Base-by-base conservation (phyloP, 2,113 vertebrate genomes). In the Boleophthalmus pectinirostris region DNA sequence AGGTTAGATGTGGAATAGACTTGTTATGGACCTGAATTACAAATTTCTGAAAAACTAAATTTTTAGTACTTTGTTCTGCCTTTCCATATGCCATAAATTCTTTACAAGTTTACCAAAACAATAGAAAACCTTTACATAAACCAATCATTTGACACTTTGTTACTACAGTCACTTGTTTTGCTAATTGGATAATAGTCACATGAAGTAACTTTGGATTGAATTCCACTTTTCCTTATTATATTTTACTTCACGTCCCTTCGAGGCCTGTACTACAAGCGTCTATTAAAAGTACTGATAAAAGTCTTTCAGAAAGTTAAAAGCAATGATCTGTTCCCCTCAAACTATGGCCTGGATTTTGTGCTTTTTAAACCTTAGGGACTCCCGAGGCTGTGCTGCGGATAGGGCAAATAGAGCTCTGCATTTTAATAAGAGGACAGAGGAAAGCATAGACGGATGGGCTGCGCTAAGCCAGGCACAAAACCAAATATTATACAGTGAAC, bases 391-490 rank as follows among this genome's bases (percentile, higher is more conserved):
- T 43, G 38, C 74, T 61, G 58, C 53, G 68, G 56, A 70, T 51
- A 12, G 51, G 35, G 5, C 20, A 0, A 38, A 69, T 57, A 78
- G 72, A 69, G 73, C 70, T 63, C n/a, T 54, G 72, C 70, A 72
- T 84, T 68, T 80, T 71, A 79, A 86, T 79, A 77, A 82, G 68
- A 74, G 64, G 43, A 64, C 12, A 8, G 68, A 45, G 71, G 25
- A 63, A 45, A 25, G 61, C 64, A 66, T 46, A 84, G 79, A 84
- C 77, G 77, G 71, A 85, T 78, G 70, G 43, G 58, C n/a, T 38
- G 16, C 54, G 65, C 70, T 69, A 38, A 45, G 47, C 47, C 60
- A 71, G 11, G 33, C 54, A 74, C 66, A 61, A 77, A 75, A 53
- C 67, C 2, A 60, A 54, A 16, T 10, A 60, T 45, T 21, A 60